Percentiles rank a stretch among this genome's conserved stretches.
phyloP scores from a whole-genome alignment of 2,113 vertebrate species.

The Mastomys natalensis region DNA sequence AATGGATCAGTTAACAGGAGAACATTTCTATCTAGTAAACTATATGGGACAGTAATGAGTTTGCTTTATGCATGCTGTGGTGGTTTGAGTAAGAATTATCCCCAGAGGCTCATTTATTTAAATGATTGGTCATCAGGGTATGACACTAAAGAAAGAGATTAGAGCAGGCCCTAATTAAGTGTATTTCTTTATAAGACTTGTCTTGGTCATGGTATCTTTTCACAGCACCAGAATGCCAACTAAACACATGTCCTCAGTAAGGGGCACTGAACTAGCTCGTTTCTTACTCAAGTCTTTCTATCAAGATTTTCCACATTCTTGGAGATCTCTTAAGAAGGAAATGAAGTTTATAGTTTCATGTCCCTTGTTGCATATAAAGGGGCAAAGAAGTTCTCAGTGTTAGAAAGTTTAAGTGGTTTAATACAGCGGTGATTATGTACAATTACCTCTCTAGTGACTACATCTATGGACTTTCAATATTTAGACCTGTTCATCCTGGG shows the following conservation, averaged over 20 bases:
- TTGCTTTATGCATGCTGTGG: not conserved
- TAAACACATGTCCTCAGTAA: not conserved
- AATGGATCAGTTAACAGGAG: constrained; percentile 15
- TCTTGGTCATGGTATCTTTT: not conserved
- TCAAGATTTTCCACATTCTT: constrained; percentile 45
- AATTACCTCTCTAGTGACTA: constrained; percentile 46
- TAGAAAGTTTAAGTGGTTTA: constrained; percentile 61
- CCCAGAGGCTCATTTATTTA: not conserved
- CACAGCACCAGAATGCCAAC: not conserved
- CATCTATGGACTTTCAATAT: not conserved
- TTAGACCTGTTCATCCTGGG: not conserved
- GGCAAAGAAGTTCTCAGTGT: not conserved
- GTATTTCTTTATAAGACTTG: not conserved
- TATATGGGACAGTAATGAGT: no score
- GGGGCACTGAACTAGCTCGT: constrained; percentile 32
- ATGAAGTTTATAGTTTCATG: constrained; percentile 53
- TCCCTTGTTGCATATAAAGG: not conserved
- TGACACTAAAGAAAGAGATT: not conserved
- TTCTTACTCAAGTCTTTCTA: constrained; percentile 54
- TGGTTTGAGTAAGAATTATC: not conserved
- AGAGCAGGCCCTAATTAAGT: not conserved
- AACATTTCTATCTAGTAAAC: no score
- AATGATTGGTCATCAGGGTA: not conserved
- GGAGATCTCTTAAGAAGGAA: constrained; percentile 59
- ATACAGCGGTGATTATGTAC: constrained; percentile 6